These are phyloP conservation scores for Cathartes aura DNA, from an alignment of 2,113 vertebrate genomes.

Conservation along the genomic window DNA sequence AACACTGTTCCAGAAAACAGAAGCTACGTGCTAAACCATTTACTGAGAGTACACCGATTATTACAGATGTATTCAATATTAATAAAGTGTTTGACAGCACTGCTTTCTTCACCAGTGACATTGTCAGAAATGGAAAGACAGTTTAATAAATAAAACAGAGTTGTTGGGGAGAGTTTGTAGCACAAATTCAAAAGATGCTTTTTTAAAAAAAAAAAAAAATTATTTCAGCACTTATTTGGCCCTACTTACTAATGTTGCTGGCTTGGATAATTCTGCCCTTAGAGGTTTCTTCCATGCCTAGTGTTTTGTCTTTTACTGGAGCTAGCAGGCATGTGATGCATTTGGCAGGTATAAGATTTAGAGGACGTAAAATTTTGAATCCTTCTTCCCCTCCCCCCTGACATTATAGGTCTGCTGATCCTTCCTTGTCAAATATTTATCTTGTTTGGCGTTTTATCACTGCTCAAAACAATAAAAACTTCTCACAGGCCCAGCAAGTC, in stretches of 20 bases:
- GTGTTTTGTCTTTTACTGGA: neutral
- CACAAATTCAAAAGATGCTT: neutral
- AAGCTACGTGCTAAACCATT: neutral
- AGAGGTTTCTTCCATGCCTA: neutral
- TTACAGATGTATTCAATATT: neutral
- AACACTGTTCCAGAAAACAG: neutral
- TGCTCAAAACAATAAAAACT: constrained; percentile 4
- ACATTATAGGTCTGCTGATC: neutral
- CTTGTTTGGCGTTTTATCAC: neutral
- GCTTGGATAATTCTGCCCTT: neutral
- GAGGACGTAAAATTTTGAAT: neutral
- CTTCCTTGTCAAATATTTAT: neutral
- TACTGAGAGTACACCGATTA: neutral
- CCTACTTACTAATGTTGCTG: neutral
- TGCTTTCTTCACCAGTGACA: neutral
- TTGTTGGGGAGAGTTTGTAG: fast-evolving
- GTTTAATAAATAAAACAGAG: neutral
- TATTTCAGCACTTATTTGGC: neutral
- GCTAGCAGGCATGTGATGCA: neutral
- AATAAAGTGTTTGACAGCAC: neutral
- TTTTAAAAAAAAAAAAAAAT: neutral
- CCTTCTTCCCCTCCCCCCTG: neutral
- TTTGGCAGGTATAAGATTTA: neutral
- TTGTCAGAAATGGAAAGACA: neutral
- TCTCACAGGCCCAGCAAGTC: neutral